Evolutionary conservation across 2,888 invertebrate species (phyloP), one percentile per base, ranked within the genome.

Genomic region (Callosobruchus maculatus): DNA sequence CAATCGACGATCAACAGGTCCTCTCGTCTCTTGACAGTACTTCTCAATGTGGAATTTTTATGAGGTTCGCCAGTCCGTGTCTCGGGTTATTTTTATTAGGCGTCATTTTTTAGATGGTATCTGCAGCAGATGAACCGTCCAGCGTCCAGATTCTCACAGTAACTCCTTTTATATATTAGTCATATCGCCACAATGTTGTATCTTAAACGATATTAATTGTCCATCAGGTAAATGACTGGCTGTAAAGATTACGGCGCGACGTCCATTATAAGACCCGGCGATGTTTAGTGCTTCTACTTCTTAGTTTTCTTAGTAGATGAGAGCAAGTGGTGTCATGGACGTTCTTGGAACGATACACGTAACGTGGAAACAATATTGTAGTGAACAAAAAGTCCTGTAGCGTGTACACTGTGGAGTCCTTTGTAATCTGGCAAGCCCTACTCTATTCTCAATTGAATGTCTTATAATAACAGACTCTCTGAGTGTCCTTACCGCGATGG

Each of bases 31-130:
- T 49, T 49, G 49, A 49, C 49, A 49, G 49, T 49, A 49, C 49
- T 49, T 49, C 49, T 49, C 49, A 49, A 49, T 13, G 49, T 7
- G 77, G 81, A 80, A 82, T 81, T 82, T 82, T 81, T 83, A 82
- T 81, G 70, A 79, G 78, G 77, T 80, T 78, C 75, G 78, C 80
- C 78, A 21, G 77, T 79, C 49, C 80, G 78, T 81, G 81, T 80
- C 79, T 81, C 79, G 49, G 79, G 80, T 78, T 81, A 82, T 82
- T 81, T 81, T 82, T 82, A 81, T 82, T 80, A 79, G 75, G 75
- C 80, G 79, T 78, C 79, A 79, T 80, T 77, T 80, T 80, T 78
- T 76, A 79, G 82, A 82, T 82, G 74, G 75, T 80, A 80, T 82
- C 82, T 71, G 75, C 21, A 72, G 75, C 21, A 72, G 75, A 79